These are phyloP conservation scores for Sceloporus tristichus DNA, from an alignment of 2,113 vertebrate genomes.

Conservation along the genomic window DNA sequence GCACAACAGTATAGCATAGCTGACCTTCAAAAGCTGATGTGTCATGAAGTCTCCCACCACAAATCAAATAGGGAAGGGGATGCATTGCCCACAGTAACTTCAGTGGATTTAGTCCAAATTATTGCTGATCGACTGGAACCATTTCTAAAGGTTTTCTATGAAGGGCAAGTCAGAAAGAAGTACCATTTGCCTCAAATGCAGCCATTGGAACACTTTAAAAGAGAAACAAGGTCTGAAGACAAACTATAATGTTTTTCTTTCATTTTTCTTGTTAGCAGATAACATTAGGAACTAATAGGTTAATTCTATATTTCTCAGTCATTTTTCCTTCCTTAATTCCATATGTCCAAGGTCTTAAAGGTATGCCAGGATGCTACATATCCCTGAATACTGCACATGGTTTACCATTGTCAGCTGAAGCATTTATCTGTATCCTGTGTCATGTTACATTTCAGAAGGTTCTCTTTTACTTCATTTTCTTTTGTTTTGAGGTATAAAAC, in stretches of 20 bases:
- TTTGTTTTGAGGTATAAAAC: not conserved
- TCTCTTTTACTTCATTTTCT: not conserved
- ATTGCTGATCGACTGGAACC: not conserved
- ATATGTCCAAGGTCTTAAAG: not conserved
- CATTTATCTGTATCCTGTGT: not conserved
- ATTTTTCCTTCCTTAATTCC: not conserved
- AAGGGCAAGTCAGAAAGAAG: not conserved
- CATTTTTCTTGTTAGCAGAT: not conserved
- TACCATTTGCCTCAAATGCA: not conserved
- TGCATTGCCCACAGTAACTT: not conserved
- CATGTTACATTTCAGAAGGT: not conserved
- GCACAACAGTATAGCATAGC: conserved; percentile 43
- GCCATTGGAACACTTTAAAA: not conserved
- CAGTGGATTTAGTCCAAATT: not conserved
- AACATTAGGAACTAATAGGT: not conserved
- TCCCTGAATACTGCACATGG: not conserved
- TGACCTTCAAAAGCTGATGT: conserved; percentile 69
- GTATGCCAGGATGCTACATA: too few species aligned
- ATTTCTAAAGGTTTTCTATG: not conserved
- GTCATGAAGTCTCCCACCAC: conserved; percentile 8
- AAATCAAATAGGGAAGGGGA: conserved; percentile 28
- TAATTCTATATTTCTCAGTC: not conserved
- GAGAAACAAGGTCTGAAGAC: not conserved
- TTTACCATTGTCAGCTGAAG: not conserved
- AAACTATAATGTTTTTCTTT: not conserved